Conservation (phyloP, 2,888 invertebrate genomes). For the Acleris cristana region DNA sequence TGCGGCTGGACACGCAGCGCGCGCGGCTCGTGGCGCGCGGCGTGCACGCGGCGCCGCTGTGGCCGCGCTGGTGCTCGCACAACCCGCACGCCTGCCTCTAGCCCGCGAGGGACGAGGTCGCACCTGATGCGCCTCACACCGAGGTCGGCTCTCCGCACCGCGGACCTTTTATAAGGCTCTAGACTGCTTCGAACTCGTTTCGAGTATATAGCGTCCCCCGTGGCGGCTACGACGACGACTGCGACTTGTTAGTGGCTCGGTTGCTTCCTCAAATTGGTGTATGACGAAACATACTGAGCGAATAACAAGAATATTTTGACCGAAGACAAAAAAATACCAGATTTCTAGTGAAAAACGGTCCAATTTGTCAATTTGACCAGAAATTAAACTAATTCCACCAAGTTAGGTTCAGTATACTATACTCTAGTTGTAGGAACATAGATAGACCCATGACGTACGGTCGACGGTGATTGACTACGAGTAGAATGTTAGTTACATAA, state of each 20-base stretch:
- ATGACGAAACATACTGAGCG: too few relatives aligned
- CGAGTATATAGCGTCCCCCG: background rate
- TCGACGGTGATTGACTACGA: conserved; percentile 7
- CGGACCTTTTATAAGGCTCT: background rate
- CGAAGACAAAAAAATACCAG: too few relatives aligned
- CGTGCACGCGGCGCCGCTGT: conserved; percentile 87
- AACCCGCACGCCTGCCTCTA: conserved; percentile 89
- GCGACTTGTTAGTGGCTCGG: too few relatives aligned
- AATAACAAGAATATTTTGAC: too few relatives aligned
- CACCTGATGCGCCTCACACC: background rate
- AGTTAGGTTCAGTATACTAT: too few relatives aligned
- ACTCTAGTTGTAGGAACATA: too few relatives aligned
- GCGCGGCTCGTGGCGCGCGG: conserved; percentile 86
- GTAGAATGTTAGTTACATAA: conserved; percentile 31
- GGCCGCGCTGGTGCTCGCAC: conserved; percentile 91
- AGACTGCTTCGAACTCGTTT: background rate
- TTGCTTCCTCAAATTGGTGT: too few relatives aligned
- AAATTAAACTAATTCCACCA: too few relatives aligned
- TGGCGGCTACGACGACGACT: too few relatives aligned
- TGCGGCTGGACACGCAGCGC: conserved; percentile 87
- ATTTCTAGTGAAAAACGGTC: too few relatives aligned
- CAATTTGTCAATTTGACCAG: too few relatives aligned
- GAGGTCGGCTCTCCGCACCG: background rate
- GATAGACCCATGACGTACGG: too few relatives aligned
- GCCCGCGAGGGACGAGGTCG: conserved; percentile 39